A percentile compares a stretch with the other conserved stretches of the same genome.
These are phyloP conservation scores for Habroteleia sp. DNA, from an alignment of 2,888 invertebrate species.

Conservation along the genomic window DNA sequence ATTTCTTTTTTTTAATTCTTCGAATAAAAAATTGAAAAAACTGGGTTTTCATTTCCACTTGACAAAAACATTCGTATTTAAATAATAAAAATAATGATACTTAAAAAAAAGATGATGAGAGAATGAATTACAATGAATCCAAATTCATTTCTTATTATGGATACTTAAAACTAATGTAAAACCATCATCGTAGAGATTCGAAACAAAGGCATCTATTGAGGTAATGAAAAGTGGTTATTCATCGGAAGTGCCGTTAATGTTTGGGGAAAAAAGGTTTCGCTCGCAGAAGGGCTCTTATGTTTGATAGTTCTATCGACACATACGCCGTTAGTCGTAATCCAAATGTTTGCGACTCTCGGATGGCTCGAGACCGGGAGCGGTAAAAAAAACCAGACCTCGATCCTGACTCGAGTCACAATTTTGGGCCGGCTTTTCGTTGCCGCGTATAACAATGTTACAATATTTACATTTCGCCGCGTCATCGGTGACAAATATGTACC, in stretches of 20 bases:
- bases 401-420: background rate
- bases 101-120: background rate
- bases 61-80: too few relatives aligned
- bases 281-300: slow-evolving; percentile 37
- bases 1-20: too few relatives aligned
- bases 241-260: slow-evolving; percentile 39
- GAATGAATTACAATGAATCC: slow-evolving; percentile 9
- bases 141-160: background rate
- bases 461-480: slow-evolving; percentile 19
- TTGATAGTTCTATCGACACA: slow-evolving; percentile 49
- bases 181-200: slow-evolving; percentile 1
- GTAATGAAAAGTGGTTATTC: slow-evolving; percentile 44
- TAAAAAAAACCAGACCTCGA: slow-evolving; percentile 20
- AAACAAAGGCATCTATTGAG: slow-evolving; percentile 40
- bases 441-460: slow-evolving; percentile 18
- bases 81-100: too few relatives aligned
- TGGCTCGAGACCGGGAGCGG: background rate
- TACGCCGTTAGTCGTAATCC: slow-evolving; percentile 27
- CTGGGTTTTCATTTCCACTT: background rate
- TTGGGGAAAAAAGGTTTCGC: slow-evolving; percentile 22
- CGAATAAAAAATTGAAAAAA: too few relatives aligned
- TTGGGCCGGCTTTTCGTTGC: background rate
- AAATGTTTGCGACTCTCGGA: slow-evolving; percentile 28
- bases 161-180: slow-evolving; percentile 15
- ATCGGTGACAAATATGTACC: slow-evolving; percentile 15